Conservation (phyloP, 2,888 invertebrate species). For the Blastobasis adustella region DNA sequence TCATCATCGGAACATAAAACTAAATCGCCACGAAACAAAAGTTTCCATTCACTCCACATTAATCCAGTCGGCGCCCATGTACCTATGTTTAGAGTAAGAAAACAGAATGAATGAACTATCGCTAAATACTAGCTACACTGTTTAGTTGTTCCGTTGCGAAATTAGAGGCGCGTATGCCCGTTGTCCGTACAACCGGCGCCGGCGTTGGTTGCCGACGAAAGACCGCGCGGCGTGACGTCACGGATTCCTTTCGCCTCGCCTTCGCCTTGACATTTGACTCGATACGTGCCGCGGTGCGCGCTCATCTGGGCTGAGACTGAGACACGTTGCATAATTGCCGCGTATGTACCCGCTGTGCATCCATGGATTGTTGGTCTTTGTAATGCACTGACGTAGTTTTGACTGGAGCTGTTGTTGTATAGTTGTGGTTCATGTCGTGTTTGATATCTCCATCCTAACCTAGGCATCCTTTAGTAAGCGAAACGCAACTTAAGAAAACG, state of each 20-base stretch:
- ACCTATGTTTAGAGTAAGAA: conserved; percentile 2
- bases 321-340: conserved; percentile 28
- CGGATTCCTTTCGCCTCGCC: conserved; percentile 62
- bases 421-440: no score
- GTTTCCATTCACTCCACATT: conserved; percentile 6
- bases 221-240: conserved; percentile 64
- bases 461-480: no score
- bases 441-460: no score
- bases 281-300: conserved; percentile 26
- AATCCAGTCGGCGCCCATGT: conserved; percentile 1
- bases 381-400: no score
- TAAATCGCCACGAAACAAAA: not conserved
- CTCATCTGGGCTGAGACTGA: conserved; percentile 26
- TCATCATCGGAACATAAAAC: no score
- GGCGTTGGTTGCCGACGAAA: conserved; percentile 24
- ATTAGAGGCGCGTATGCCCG: conserved; percentile 17
- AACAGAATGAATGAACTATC: conserved; percentile 7
- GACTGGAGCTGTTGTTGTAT: no score
- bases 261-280: conserved; percentile 69
- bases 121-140: not conserved
- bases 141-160: not conserved
- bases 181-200: conserved; percentile 20
- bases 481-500: no score
- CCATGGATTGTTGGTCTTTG: no score
- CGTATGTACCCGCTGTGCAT: no score